Evolutionary conservation across 2,113 vertebrate species (phyloP), one percentile per base, ranked within the genome.

Genomic region (Solea solea): DNA sequence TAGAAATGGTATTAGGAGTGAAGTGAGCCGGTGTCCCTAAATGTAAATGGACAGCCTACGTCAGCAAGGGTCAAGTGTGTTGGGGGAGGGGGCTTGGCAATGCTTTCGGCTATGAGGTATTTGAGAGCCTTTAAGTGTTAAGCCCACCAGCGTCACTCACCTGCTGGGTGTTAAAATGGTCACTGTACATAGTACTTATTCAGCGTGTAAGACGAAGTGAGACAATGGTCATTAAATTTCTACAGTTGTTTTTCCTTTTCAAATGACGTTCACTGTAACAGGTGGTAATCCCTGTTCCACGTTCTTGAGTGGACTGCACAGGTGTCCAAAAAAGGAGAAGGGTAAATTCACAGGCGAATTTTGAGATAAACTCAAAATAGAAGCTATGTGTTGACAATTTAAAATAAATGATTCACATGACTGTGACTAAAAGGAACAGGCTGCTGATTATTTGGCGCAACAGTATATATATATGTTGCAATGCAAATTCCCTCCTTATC

Each of bases 61-160:
- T 93, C 90, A 94, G 89, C 85, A 90, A 77, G 78, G 70, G 88
- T 78, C 74, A 89, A 86, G 85, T 82, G 78, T 88, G 78, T 88
- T 75, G 74, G 86, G 77, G 73, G 76, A 81, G 85, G 87, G 85
- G 80, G 87, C 88, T 95, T 91, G 92, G 93, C 92, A 85, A 76
- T 72, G 83, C 76, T 85, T 78, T 34, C 58, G 88, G 83, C 86
- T 87, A 89, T 10, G 0, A 4, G 93, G 94, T 64, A 94, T 60
- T 65, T 90, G 94, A 97, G 93, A 96, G 85, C 85, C 80, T 88
- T 80, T 41, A 86, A 87, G 87, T 88, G 88, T 69, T 89, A 85
- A 92, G 85, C 91, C 89, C 64, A 70, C 49, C 66, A 71, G 71
- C 67, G 67, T 91, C 91, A 69, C 66, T 74, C 49, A 52, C 74